Conservation (phyloP, 1,140 invertebrate species). For the Rhynchophorus ferrugineus region DNA sequence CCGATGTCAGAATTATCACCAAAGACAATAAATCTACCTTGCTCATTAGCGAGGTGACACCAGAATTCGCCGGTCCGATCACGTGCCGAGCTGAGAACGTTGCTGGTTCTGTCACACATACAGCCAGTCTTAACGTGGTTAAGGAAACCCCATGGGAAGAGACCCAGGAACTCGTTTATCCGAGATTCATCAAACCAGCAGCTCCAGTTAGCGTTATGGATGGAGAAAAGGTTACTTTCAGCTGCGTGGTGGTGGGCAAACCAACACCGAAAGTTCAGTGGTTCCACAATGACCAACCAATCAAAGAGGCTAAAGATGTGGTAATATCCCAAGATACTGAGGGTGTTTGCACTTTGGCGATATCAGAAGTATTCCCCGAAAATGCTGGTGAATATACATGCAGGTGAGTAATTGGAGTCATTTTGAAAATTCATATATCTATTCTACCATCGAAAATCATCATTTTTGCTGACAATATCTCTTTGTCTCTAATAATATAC, state of each 20-base stretch:
- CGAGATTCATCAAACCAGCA: constrained; percentile 65
- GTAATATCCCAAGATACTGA: constrained; percentile 65
- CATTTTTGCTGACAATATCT: no score
- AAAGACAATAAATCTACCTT: constrained; percentile 75
- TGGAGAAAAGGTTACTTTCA: constrained; percentile 77
- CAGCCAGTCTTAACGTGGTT: constrained; percentile 64
- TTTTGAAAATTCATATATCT: no score
- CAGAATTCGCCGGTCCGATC: constrained; percentile 67
- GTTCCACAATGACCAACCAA: constrained; percentile 65
- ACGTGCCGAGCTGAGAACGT: constrained; percentile 86
- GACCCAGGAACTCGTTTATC: constrained; percentile 57
- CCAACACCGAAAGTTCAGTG: constrained; percentile 76
- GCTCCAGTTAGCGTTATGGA: constrained; percentile 81
- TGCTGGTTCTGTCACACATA: constrained; percentile 74
- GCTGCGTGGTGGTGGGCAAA: constrained; percentile 67
- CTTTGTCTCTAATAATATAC: neutral
- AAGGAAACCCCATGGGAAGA: constrained; percentile 53
- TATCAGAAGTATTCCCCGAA: constrained; percentile 90
- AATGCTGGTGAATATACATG: constrained; percentile 84
- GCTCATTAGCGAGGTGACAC: constrained; percentile 65
- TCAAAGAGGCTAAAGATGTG: constrained; percentile 73
- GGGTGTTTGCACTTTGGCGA: constrained; percentile 74
- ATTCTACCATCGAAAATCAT: no score
- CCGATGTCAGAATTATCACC: constrained; percentile 61
- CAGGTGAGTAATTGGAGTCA: no score